Conservation (phyloP, 1,140 invertebrate genomes). For the Camponotus pennsylvanicus region DNA sequence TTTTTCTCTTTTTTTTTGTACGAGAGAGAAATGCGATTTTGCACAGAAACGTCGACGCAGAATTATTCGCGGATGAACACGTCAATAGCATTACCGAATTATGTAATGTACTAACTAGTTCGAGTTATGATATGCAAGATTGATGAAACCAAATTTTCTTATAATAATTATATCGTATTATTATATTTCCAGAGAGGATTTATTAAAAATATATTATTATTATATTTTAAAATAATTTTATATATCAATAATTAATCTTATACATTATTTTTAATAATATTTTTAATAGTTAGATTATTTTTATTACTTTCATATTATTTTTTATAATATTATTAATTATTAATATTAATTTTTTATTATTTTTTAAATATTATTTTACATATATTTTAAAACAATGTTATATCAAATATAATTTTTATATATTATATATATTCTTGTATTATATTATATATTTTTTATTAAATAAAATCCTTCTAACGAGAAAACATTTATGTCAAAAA, state of each 20-base stretch:
- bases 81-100: neutral
- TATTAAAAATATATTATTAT: neutral
- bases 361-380: too few species aligned
- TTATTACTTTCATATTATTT: too few species aligned
- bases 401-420: neutral
- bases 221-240: neutral
- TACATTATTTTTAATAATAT: too few species aligned
- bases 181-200: too few species aligned
- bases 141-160: neutral
- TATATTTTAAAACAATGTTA: too few species aligned
- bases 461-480: neutral
- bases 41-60: neutral
- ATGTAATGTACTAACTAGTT: conserved; percentile 23
- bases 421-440: neutral
- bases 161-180: neutral
- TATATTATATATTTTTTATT: neutral
- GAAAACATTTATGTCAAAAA: neutral
- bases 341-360: too few species aligned
- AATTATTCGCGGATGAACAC: neutral
- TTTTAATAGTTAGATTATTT: too few species aligned
- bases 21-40: neutral
- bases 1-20: neutral
- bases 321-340: too few species aligned
- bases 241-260: too few species aligned
- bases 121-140: neutral